Base-by-base conservation (phyloP, 2,113 vertebrate species). In the Centrocercus urophasianus region DNA sequence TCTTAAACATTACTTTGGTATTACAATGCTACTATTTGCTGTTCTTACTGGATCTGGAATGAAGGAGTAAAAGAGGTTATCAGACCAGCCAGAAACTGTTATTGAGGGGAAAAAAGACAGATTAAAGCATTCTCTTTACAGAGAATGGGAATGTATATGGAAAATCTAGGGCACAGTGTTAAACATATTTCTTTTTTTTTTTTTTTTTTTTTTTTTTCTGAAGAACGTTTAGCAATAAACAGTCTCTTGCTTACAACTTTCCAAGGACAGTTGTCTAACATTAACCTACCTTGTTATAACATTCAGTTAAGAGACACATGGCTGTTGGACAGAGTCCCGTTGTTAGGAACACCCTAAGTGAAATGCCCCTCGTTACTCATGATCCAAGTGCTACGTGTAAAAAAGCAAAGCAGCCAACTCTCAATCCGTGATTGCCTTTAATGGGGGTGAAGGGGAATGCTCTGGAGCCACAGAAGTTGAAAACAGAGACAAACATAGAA, bases 141-240 rank as follows among this genome's bases (percentile, higher is more conserved):
- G 61, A 48, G 48, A 48, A 24, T 48, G 48, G 48, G 48, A 48
- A 90, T 43, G 52, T 63, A 42, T 9, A 0, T n/a, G 95, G 75
- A 91, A 96, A 95, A 86, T 50, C 9, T 63, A 93, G 67, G 70
- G 77, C 72, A 67, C n/a, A 19, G 30, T 82, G n/a, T 88, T 93
- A 96, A 95, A 95, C 82, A 11, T 79, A 73, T 78, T 96, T 97
- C 95, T 97, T 92, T 97, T 97, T 97, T 32, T 95, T 98, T 97
- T 98, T 97, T 32, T 97, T 95, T 98, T 97, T 98, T 97, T 57
- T 97, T 98, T 97, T 98, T 97, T 92, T 86, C 92, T 94, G 95
- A 95, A 96, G 96, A 96, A 93, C 87, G 56, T 88, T 94, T 81
- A 94, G 78, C 50, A 96, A 93, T 96, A 96, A 97, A 96, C 93